A percentile compares a stretch with the other conserved stretches of the same genome.
These are phyloP conservation scores for Okamejei kenojei DNA, from an alignment of 2,797 vertebrate genomes.

Conservation along the genomic window DNA sequence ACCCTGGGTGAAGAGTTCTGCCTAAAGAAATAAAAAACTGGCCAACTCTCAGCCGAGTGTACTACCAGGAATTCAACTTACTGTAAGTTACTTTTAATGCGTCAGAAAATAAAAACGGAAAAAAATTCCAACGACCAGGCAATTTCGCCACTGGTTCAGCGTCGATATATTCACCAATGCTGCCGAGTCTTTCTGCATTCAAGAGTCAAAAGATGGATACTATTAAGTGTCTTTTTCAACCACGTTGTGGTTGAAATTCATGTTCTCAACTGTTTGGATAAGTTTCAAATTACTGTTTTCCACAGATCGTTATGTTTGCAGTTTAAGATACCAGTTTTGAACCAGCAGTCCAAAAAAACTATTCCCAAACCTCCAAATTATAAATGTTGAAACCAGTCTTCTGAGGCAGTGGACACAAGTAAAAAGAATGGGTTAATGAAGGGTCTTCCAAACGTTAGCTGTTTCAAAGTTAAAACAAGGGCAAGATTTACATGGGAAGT, in stretches of 20 bases:
- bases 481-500: too few relatives aligned
- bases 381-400: too few relatives aligned
- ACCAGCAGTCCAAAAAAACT: not conserved
- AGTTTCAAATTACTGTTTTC: not conserved
- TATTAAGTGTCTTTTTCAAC: not conserved
- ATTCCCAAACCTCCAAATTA: not conserved
- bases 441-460: too few relatives aligned
- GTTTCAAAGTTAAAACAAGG: too few relatives aligned
- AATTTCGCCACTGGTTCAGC: not conserved
- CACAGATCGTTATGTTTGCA: not conserved
- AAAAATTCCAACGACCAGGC: not conserved
- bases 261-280: not conserved
- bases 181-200: not conserved
- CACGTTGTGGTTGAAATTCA: not conserved
- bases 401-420: not conserved
- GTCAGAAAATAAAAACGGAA: not conserved
- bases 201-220: not conserved
- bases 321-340: not conserved
- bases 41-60: not conserved
- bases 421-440: not conserved
- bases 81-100: not conserved
- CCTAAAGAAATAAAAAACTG: not conserved
- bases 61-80: not conserved
- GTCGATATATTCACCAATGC: not conserved
- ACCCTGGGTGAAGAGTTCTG: not conserved